Evolutionary conservation across 1,140 invertebrate genomes (phyloP), one percentile per base, ranked within the genome.

Genomic region (Tribolium madens): DNA sequence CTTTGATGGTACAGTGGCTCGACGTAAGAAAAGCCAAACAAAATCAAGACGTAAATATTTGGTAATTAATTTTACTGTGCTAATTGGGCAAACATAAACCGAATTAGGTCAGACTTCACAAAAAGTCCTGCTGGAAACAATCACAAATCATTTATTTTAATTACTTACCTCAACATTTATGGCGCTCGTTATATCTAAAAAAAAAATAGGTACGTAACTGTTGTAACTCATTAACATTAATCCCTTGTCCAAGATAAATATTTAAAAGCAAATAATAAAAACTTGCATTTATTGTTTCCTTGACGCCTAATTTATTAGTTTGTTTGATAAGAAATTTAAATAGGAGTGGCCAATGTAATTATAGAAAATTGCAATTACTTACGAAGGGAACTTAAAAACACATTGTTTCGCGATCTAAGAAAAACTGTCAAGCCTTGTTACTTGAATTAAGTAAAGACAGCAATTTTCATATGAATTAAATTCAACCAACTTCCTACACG

Each of bases 11-110:
- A 47, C 46, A 47, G 46, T 47, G 10, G 46, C 46, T 26, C 21
- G 21, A 26, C 21, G 21, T 26, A 26, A 64, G 21, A 31, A 57
- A 33, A 64, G 21, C 10, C 13, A 72, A 72, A 72, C 47, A 72
- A 15, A 2, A 21, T 72, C n/a, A 52, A 71, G 46, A 48, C 70
- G 46, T 71, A 72, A 72, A 72, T 72, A 72, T 72, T 72, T 72
- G 70, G 33, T 72, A 17, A 72, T 72, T 72, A 72, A 52, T 72
- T 64, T 72, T 72, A 72, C 52, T 72, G 50, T 52, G 70, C 42
- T 72, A 72, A 48, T 72, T 50, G 3, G 69, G 13, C 3, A 48
- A 33, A 50, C 57, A 33, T 6, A 64, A 64, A 12, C 9, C 17
- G 9, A 64, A 31, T 4, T 64, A 64, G 57, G 57, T 64, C 57